Conservation (phyloP, 2,888 invertebrate genomes). For the Ellobium chinense region DNA sequence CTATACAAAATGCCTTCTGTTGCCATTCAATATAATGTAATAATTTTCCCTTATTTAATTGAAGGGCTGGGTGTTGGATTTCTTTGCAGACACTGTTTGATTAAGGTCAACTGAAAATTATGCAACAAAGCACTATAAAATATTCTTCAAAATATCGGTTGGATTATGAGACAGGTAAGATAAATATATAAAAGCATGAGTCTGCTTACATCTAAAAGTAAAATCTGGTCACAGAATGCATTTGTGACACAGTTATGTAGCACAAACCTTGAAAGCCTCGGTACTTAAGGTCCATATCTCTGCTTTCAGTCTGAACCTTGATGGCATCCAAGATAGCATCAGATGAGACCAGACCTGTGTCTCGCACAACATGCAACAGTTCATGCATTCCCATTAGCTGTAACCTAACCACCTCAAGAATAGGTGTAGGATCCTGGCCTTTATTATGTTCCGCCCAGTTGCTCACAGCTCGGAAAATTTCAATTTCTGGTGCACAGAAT, state of each 20-base stretch:
- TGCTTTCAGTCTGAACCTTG: conserved; percentile 89
- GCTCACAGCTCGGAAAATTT: conserved; percentile 94
- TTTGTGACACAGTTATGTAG: too few relatives aligned
- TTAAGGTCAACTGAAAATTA: too few relatives aligned
- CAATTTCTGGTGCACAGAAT: conserved; percentile 96
- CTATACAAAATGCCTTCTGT: too few relatives aligned
- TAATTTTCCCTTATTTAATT: too few relatives aligned
- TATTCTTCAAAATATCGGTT: too few relatives aligned
- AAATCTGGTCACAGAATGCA: too few relatives aligned
- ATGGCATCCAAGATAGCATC: conserved; percentile 97
- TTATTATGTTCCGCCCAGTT: conserved; percentile 92
- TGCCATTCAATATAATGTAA: too few relatives aligned
- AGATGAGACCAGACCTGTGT: conserved; percentile 90
- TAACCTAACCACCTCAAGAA: conserved; percentile 83
- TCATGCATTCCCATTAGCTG: conserved; percentile 93
- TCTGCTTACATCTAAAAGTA: too few relatives aligned
- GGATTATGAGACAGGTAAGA: too few relatives aligned
- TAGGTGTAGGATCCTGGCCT: conserved; percentile 80
- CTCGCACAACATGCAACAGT: conserved; percentile 92
- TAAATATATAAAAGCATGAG: too few relatives aligned
- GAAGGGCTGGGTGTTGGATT: too few relatives aligned
- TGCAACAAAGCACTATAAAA: neutral
- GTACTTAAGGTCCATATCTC: conserved; percentile 89
- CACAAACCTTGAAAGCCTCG: conserved; percentile 83
- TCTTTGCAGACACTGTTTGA: too few relatives aligned